phyloP scores from a whole-genome alignment of 2,888 invertebrate genomes.

The Meiosimyza platycephala region DNA sequence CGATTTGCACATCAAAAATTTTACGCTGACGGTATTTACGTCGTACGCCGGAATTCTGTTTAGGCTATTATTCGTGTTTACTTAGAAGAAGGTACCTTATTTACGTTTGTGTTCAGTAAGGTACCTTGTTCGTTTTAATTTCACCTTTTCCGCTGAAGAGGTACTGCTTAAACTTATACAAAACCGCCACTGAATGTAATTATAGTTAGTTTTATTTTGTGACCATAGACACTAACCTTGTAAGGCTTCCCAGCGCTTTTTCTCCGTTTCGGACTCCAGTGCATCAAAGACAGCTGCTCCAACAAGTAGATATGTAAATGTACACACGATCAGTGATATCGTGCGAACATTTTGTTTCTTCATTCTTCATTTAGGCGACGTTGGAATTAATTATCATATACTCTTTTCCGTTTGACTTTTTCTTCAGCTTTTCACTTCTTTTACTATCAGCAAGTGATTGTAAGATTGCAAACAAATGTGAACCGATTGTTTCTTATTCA shows the following conservation, averaged over 20 bases:
- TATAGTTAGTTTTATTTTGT: not conserved
- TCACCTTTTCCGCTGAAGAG: not conserved
- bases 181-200: not conserved
- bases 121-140: no score
- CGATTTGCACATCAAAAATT: no score
- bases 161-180: not conserved
- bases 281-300: slow-evolving; percentile 99
- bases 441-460: not conserved
- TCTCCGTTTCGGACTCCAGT: slow-evolving; percentile 96
- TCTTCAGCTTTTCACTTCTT: not conserved
- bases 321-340: slow-evolving; percentile 99
- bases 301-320: slow-evolving; percentile 98
- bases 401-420: slow-evolving; percentile 12
- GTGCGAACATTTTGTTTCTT: slow-evolving; percentile 99
- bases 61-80: no score
- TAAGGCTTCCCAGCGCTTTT: slow-evolving; percentile 87
- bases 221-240: slow-evolving; percentile 73
- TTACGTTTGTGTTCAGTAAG: no score
- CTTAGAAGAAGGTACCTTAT: no score
- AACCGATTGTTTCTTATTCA: no score
- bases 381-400: slow-evolving; percentile 43
- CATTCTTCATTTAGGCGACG: slow-evolving; percentile 80
- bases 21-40: no score
- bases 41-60: no score
- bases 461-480: no score